Evolutionary conservation across 2,888 invertebrate genomes (phyloP).

Genomic region (Drosophila infuscata): DNA sequence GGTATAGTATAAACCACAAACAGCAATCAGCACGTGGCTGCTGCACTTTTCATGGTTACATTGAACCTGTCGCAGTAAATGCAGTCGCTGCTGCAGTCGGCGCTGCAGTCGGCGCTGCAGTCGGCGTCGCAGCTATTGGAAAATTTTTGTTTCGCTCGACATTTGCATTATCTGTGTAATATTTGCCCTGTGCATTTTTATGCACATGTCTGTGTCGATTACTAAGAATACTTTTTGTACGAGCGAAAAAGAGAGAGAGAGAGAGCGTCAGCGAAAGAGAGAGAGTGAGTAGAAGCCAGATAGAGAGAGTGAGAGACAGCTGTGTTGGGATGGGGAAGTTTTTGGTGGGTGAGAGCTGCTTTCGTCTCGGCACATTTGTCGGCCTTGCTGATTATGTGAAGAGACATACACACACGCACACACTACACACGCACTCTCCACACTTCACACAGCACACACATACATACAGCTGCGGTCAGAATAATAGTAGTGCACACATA

Average conservation of each 20-base stretch:
- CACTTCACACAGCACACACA: not conserved
- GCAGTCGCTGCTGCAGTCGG: slow-evolving; percentile 13
- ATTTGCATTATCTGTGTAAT: slow-evolving; percentile 67
- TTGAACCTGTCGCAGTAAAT: slow-evolving; percentile 64
- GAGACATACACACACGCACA: not conserved
- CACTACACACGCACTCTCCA: not conserved
- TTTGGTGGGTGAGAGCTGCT: slow-evolving; percentile 25
- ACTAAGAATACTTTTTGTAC: slow-evolving; percentile 20
- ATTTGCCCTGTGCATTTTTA: slow-evolving; percentile 31
- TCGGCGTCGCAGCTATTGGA: slow-evolving; percentile 56
- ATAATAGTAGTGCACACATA: not conserved
- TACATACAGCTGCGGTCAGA: not conserved
- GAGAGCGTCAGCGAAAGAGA: not conserved
- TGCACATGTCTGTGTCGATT: slow-evolving; percentile 28
- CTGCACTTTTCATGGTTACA: slow-evolving; percentile 71
- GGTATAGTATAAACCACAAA: not conserved
- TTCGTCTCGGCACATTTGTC: slow-evolving; percentile 50
- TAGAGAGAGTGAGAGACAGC: not conserved
- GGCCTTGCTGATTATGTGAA: slow-evolving; percentile 73
- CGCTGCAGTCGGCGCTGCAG: no score
- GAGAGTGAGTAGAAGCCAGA: slow-evolving; percentile 15
- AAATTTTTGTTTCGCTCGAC: slow-evolving; percentile 68
- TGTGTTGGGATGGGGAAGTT: slow-evolving; percentile 27
- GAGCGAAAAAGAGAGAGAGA: slow-evolving; percentile 3
- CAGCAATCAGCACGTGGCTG: slow-evolving; percentile 44